Percentiles rank a stretch among this genome's conserved stretches.
Evolutionary conservation across 2,888 invertebrate genomes (phyloP).

Genomic region (Cyclophora punctaria): DNA sequence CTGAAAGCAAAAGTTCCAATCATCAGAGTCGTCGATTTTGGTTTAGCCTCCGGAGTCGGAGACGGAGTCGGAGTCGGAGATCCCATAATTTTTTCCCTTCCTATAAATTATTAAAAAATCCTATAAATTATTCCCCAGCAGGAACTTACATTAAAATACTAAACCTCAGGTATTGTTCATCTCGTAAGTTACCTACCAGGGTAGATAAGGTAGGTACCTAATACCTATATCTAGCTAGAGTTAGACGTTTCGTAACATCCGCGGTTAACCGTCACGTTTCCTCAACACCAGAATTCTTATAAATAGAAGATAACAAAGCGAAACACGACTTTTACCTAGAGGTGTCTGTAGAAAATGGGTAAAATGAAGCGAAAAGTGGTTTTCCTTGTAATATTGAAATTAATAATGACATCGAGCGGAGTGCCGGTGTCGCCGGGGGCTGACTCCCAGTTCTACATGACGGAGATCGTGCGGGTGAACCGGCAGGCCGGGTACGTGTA

Average conservation of each 20-base stretch:
- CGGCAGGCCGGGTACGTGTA: slow-evolving; percentile 67
- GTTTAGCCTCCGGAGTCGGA: too few relatives aligned
- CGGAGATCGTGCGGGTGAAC: slow-evolving; percentile 33
- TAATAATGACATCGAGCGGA: slow-evolving; percentile 18
- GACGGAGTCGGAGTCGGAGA: too few relatives aligned
- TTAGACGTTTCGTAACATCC: slow-evolving; percentile 35
- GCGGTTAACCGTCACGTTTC: slow-evolving; percentile 19
- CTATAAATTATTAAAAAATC: too few relatives aligned
- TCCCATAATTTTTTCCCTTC: too few relatives aligned
- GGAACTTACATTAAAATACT: too few relatives aligned
- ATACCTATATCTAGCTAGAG: slow-evolving; percentile 3
- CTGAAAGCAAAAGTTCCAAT: too few relatives aligned
- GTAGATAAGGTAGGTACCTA: too few relatives aligned
- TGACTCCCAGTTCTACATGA: slow-evolving; percentile 13
- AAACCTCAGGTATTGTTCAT: too few relatives aligned
- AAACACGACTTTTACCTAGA: slow-evolving; percentile 33
- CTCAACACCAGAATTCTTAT: slow-evolving; percentile 40
- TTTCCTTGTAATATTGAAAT: slow-evolving; percentile 23
- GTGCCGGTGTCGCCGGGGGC: slow-evolving; percentile 5
- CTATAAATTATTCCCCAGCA: too few relatives aligned
- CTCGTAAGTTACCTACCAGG: too few relatives aligned
- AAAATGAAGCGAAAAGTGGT: slow-evolving; percentile 20
- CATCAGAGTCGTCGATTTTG: too few relatives aligned
- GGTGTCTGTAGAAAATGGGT: slow-evolving; percentile 28
- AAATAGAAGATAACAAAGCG: slow-evolving; percentile 37